Base-by-base conservation (phyloP, 1,140 invertebrate species). In the Hermetia illucens region DNA sequence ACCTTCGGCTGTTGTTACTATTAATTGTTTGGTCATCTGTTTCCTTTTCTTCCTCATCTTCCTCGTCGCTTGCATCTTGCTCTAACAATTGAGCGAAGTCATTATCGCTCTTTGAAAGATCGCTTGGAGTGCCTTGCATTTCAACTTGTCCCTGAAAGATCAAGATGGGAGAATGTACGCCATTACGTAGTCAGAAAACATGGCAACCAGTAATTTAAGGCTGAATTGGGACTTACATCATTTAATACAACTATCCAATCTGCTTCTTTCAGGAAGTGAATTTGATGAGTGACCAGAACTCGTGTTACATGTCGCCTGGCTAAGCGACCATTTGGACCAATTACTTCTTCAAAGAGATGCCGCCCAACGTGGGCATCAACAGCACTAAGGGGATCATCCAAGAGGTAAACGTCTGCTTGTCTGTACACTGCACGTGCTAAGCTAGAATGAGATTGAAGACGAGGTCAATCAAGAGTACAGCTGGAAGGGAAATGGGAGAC, bases 311-410 rank as follows among this genome's bases (percentile, higher is more conserved):
- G 9, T 69, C 71, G 1, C 59, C 56, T 3, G 44, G 38, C 21
- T 70, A 47, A 39, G 58, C 70, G 49, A 43, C 59, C 44, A 49
- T 61, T 44, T 35, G 24, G 24, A 8, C 31, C 22, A 18, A 80
- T 68, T 40, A 76, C 78, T 32, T 75, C 67, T 22, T 76, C 68
- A 44, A 79, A 79, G 15, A 80, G 51, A 44, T 76, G 72, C 41
- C 74, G 72, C 3, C 74, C 74, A 0, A 81, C 77, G 25, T 78
- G 72, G 0, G 75, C 67, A 45, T 80, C 78, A 2, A 81, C 77
- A 10, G 83, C 83, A 37, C 78, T 81, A 2, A 86, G 56, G 10
- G 83, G 82, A 59, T 88, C 84, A 48, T 88, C 83, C 27, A 88
- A 55, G 1, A 88, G 52, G 48, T 84, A 86, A 35, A 86, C 70